Percentiles rank a stretch among this genome's conserved stretches.
These are phyloP conservation scores for Trissoscelio sp. DNA, from an alignment of 2,888 invertebrate genomes.

Conservation along the genomic window DNA sequence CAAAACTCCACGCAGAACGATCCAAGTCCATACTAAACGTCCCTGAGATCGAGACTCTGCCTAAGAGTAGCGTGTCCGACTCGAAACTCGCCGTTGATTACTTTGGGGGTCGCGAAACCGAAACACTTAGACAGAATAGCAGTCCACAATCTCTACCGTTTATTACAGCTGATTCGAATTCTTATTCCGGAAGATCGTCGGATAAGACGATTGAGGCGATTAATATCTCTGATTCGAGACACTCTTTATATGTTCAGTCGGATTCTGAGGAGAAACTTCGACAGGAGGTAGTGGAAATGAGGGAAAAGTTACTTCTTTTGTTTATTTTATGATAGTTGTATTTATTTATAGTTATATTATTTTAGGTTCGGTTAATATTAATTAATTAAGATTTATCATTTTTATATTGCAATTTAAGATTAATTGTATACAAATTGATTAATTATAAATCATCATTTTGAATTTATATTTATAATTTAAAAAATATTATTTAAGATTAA, in stretches of 20 bases:
- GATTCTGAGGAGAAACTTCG: constrained; percentile 86
- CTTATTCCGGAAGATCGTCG: constrained; percentile 79
- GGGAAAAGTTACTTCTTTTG: too few species aligned
- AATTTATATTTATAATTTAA: too few species aligned
- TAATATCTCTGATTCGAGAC: constrained; percentile 88
- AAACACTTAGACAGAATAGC: constrained; percentile 75
- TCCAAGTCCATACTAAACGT: constrained; percentile 84
- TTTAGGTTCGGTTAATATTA: too few species aligned
- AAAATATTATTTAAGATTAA: too few species aligned
- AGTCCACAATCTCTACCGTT: constrained; percentile 79
- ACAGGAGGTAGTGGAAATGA: constrained; percentile 86
- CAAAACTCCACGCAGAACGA: constrained; percentile 86
- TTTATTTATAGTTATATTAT: too few species aligned
- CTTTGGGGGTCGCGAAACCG: constrained; percentile 84
- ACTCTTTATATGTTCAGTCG: constrained; percentile 86
- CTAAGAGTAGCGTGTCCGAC: constrained; percentile 94
- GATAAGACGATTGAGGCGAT: constrained; percentile 84
- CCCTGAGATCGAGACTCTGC: constrained; percentile 84
- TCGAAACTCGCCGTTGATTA: constrained; percentile 93
- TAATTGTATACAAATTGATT: too few species aligned
- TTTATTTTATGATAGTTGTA: too few species aligned
- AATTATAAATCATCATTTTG: too few species aligned
- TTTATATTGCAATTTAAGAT: too few species aligned
- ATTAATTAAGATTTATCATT: too few species aligned
- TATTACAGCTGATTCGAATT: constrained; percentile 75